phyloP scores from a whole-genome alignment of 2,797 vertebrate species.

The Tokudaia muenninki region DNA sequence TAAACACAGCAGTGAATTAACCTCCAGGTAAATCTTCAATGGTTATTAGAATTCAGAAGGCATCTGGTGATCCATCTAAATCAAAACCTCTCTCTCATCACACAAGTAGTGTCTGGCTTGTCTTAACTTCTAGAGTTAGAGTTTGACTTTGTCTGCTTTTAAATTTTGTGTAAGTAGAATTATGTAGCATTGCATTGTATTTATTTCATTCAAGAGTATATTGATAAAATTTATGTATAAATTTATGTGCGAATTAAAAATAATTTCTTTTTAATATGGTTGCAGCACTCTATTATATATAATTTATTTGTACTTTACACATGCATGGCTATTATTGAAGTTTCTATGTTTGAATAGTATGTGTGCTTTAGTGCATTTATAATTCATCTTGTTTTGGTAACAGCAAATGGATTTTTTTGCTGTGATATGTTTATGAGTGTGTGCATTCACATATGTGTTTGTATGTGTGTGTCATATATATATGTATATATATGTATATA shows the following conservation, averaged over 20 bases:
- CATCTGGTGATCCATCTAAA: neutral
- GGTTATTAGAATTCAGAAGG: neutral
- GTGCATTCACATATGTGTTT: neutral
- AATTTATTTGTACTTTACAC: neutral
- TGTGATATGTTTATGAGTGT: neutral
- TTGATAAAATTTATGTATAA: neutral
- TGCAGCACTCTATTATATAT: neutral
- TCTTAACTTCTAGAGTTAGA: neutral
- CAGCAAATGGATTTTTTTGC: neutral
- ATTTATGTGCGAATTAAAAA: neutral
- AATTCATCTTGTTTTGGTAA: neutral
- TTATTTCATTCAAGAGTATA: slow-evolving; percentile 15
- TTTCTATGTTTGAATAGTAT: slow-evolving; percentile 34
- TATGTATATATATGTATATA: neutral
- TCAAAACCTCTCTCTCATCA: neutral
- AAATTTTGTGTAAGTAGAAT: slow-evolving; percentile 9
- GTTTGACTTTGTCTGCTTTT: slow-evolving; percentile 24
- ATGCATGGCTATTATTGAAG: neutral
- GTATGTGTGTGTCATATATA: too few species aligned
- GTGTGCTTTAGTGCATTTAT: neutral
- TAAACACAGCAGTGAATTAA: slow-evolving; percentile 1
- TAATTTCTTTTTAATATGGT: slow-evolving; percentile 22
- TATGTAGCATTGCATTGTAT: neutral
- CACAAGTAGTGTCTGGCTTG: neutral
- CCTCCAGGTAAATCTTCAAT: neutral